Evolutionary conservation across 2,797 vertebrate genomes (phyloP), one percentile per base, ranked within the genome.

Genomic region (Pteronotus mesoamericanus): DNA sequence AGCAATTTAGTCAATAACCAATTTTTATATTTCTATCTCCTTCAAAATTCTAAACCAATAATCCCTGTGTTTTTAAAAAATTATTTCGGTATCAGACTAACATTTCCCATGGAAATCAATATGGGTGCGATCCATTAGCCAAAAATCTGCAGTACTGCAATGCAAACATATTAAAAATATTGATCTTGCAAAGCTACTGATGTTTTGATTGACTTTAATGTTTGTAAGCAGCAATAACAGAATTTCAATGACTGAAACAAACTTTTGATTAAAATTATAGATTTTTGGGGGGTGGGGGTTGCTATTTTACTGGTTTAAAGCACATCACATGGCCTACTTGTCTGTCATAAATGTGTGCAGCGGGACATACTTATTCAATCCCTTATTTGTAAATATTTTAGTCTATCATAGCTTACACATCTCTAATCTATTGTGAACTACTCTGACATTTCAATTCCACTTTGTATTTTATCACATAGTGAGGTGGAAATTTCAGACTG

Each of bases 71-170:
- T 97, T 98, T 97, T 96, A 0, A 72, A 99, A 99, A 99, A 99
- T 99, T 98, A 99, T 99, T 99, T 99, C 98, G 98, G 98, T 99
- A 99, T 99, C 98, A 99, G 99, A 98, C 98, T 99, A 99, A 99
- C 98, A 99, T 99, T 99, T 99, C 99, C 99, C 98, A 99, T 99
- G 98, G 98, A 99, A 99, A 99, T 99, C 99, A 99, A 99, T 99
- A 99, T 98, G 98, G 98, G 99, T 98, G 98, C 98, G 98, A 99
- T 99, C 99, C 98, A 99, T 99, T 99, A 99, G 98, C 98, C 98
- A 98, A 98, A 99, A 99, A 99, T 99, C 97, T 98, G 98, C 98
- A 98, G 98, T 98, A 98, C 98, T 98, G 98, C 98, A 98, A 98
- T 98, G 98, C 98, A 98, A 98, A 98, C 98, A 98, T 99, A 99